phyloP scores from a whole-genome alignment of 2,888 invertebrate genomes.

The Iphiclides podalirius region DNA sequence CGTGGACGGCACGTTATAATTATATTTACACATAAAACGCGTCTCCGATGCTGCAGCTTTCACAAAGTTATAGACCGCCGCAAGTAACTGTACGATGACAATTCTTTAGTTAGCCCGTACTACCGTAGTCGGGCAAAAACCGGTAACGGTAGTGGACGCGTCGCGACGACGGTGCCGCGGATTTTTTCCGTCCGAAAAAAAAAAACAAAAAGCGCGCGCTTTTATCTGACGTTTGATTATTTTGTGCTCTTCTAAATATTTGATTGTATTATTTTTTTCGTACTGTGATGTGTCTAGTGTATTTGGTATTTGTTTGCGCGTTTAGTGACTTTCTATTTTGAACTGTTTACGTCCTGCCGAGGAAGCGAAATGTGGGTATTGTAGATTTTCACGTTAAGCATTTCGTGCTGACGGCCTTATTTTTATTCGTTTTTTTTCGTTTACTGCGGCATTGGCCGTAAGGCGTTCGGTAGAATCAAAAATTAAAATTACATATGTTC shows the following conservation, averaged over 20 bases:
- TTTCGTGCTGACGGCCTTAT: not conserved
- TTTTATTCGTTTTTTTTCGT: not conserved
- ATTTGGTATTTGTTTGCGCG: not conserved
- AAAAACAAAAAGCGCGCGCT: slow-evolving; percentile 10
- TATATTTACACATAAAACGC: slow-evolving; percentile 11
- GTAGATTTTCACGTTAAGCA: not conserved
- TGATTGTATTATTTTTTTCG: no score
- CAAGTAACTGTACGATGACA: slow-evolving; percentile 20
- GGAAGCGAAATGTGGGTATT: slow-evolving; percentile 18
- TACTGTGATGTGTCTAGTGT: no score
- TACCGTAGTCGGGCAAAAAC: slow-evolving; percentile 20
- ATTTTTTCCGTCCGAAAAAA: not conserved
- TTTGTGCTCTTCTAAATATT: not conserved
- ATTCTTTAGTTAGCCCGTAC: slow-evolving; percentile 17
- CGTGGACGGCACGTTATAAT: not conserved
- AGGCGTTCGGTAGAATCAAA: not conserved
- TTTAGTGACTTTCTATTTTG: slow-evolving; percentile 11
- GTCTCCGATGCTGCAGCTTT: slow-evolving; percentile 12
- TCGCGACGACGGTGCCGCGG: not conserved
- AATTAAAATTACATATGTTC: no score
- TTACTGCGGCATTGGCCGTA: not conserved
- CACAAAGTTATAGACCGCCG: slow-evolving; percentile 15
- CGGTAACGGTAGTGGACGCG: slow-evolving; percentile 9
- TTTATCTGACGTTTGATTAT: slow-evolving; percentile 12
- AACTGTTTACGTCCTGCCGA: slow-evolving; percentile 1